Base-by-base conservation (phyloP, 2,888 invertebrate genomes). In the Tribolium freemani region DNA sequence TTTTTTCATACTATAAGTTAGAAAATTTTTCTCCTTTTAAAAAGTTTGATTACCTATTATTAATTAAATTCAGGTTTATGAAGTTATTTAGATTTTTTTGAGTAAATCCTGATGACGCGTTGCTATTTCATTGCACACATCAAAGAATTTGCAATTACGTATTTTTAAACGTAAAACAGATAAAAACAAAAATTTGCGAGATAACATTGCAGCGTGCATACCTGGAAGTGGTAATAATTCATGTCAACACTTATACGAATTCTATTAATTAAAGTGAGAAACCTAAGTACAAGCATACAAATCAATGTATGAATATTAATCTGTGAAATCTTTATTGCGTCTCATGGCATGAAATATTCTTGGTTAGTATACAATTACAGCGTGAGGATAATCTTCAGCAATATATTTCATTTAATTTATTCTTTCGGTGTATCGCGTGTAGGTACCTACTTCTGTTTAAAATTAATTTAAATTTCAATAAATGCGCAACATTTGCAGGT, bases 281-380 rank as follows among this genome's bases (percentile, higher is more conserved):
- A 30, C 21, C 2, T 11, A 57, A 57, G 30, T 8, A 11, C 31
- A 38, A 11, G 57, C 11, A 16, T 38, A 57, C 57, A 57, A 57
- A 57, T 57, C 57, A 57, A 57, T 44, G 16, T 31, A 38, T 13
- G 16, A 11, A 53, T 53, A 53, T 53, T 53, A 53, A 48, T 48
- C 48, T 10, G 16, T 48, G 48, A 48, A 48, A 48, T 11, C 10
- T 48, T 48, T 48, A 48, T 16, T 11, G 16, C 48, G 38, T 48
- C 10, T 48, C 48, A 48, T 11, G 38, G 38, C 38, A 48, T 48
- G 48, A 48, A n/a, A 48, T 48, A 48, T 48, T 48, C 16, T 10
- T 16, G 16, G 48, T 48, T 13, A 8, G 13, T 48, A 11, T 48
- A 16, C 48, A 48, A 48, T 48, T 48, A 16, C 16, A 48, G 6